phyloP scores from a whole-genome alignment of 92 coral and sea anemone species.

The Metridium senile region DNA sequence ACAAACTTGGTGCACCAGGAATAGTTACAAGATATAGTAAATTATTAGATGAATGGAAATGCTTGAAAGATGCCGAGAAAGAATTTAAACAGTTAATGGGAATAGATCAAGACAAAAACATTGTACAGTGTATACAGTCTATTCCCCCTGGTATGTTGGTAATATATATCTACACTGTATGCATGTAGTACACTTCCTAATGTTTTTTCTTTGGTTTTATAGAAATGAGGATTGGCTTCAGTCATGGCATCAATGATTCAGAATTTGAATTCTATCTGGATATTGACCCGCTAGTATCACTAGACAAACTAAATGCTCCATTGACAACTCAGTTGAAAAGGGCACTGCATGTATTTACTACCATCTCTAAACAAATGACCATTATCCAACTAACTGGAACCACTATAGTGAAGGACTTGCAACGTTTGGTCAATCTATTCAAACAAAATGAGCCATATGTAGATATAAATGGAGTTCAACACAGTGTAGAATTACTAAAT shows the following conservation, averaged over 20 bases:
- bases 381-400: slow-evolving; percentile 69
- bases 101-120: slow-evolving; percentile 78
- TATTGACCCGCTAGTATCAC: slow-evolving; percentile 79
- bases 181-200: no score
- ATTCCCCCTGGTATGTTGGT: slow-evolving; percentile 83
- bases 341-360: slow-evolving; percentile 72
- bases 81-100: slow-evolving; percentile 89
- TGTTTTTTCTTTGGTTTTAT: no score
- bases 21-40: slow-evolving; percentile 83
- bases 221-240: slow-evolving; percentile 95
- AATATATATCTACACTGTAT: not conserved
- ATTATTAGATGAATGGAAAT: slow-evolving; percentile 86
- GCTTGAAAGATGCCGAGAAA: slow-evolving; percentile 80
- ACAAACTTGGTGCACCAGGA: slow-evolving; percentile 89
- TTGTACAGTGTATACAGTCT: slow-evolving; percentile 77
- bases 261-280: slow-evolving; percentile 93
- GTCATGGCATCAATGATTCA: slow-evolving; percentile 74
- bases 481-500: slow-evolving; percentile 80
- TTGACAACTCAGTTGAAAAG: slow-evolving; percentile 65
- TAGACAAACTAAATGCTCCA: slow-evolving; percentile 73
- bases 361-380: slow-evolving; percentile 78
- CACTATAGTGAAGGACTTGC: slow-evolving; percentile 70
- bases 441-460: slow-evolving; percentile 56
- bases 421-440: slow-evolving; percentile 63
- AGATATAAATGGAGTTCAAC: slow-evolving; percentile 69